Evolutionary conservation across 2,888 invertebrate genomes (phyloP), one percentile per base, ranked within the genome.

Genomic region (Chironomus riparius): DNA sequence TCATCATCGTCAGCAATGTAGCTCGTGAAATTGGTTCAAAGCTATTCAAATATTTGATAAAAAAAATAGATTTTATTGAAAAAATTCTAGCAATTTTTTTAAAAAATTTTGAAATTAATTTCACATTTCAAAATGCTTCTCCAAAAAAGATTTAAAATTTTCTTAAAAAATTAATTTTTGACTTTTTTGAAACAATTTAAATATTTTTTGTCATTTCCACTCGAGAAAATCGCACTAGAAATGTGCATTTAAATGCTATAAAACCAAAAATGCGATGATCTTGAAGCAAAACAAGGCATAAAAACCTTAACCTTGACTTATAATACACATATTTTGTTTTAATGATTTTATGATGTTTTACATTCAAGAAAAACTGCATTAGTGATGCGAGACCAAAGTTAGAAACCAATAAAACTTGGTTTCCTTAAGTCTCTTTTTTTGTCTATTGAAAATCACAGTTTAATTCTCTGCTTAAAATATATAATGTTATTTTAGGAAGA

Each of bases 231-330:
- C 15, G n/a, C 56, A 4, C 56, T 56, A 18, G 4, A 56, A 15
- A 18, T 56, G 3, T 18, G 18, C 56, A 56, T 18, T n/a, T 18
- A 56, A 56, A n/a, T 56, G 70, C 70, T 47, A 70, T 70, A 70
- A 70, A 70, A 70, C 70, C 70, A 70, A 38, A 70, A 28, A 71
- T 50, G 56, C 28, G 56, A 71, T 71, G 56, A 71, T 71, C 56
- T 71, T 71, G 56, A 50, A 71, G 71, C 56, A 50, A 47, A 71
- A 71, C 71, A 71, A 15, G 24, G 10, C 71, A 71, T 71, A 71
- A 71, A 71, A 71, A 21, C 24, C 47, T 24, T 56, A 56, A 47
- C 71, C 71, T 56, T 71, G 71, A 71, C 71, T 71, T 71, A 28
- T 22, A 28, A 70, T 13, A 47, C n/a, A 22, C 62, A 62, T 69